A percentile compares a stretch with the other conserved stretches of the same genome.
phyloP scores from a whole-genome alignment of 2,888 invertebrate species.

The Sesia apiformis region DNA sequence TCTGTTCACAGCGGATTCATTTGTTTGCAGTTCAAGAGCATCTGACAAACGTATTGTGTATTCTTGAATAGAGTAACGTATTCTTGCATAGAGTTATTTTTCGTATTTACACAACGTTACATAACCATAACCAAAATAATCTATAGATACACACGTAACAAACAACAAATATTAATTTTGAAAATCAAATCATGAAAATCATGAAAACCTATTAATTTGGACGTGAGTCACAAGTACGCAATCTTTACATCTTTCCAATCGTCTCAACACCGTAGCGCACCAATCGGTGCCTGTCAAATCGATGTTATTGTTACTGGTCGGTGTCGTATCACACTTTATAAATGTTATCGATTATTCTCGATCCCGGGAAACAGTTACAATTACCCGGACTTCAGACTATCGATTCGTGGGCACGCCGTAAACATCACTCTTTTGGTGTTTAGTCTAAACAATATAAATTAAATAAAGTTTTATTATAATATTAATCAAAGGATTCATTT shows the following conservation, averaged over 20 bases:
- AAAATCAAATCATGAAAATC: not conserved
- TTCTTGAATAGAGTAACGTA: no score
- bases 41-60: no score
- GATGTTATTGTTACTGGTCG: conserved; percentile 27
- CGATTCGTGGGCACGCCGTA: conserved; percentile 34
- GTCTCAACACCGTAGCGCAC: not conserved
- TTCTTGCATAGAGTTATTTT: no score
- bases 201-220: not conserved
- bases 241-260: not conserved
- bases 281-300: conserved; percentile 4
- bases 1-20: no score
- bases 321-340: conserved; percentile 55
- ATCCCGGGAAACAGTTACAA: conserved; percentile 59
- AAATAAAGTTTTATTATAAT: not conserved
- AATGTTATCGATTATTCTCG: conserved; percentile 44
- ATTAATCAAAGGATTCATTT: not conserved
- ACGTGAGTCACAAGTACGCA: not conserved
- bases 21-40: no score
- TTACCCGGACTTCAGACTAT: conserved; percentile 34
- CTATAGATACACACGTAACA: not conserved
- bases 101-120: no score
- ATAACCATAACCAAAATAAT: no score
- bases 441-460: conserved; percentile 22
- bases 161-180: not conserved
- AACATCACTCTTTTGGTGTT: conserved; percentile 42